A percentile compares a stretch with the other conserved stretches of the same genome.
Evolutionary conservation across 2,797 vertebrate genomes (phyloP).

Genomic region (Ptychobarbus kaznakovi): DNA sequence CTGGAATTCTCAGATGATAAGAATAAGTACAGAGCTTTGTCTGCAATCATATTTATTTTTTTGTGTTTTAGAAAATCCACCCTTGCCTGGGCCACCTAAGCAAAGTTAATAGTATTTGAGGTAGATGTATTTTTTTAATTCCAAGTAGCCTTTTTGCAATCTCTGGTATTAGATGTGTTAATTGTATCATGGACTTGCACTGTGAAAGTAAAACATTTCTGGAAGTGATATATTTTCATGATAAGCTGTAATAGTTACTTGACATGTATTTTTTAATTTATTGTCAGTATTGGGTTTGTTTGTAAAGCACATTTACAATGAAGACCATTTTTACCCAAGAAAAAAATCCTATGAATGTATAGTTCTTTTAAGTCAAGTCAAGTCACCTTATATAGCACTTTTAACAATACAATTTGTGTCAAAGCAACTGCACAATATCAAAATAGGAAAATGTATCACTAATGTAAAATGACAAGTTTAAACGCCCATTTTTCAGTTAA

Average conservation of each 20-base stretch:
- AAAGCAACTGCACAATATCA: too few species aligned
- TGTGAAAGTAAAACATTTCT: background rate
- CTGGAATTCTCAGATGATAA: slow-evolving; percentile 60
- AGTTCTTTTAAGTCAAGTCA: background rate
- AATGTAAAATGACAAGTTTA: too few species aligned
- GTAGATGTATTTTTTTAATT: background rate
- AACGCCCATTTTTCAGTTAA: too few species aligned
- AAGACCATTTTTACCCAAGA: background rate
- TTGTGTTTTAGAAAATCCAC: background rate
- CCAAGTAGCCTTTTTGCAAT: background rate
- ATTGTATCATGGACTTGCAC: background rate
- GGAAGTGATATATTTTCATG: background rate
- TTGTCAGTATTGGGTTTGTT: background rate
- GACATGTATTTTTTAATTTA: background rate
- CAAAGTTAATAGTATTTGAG: background rate
- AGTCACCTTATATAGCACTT: too few species aligned
- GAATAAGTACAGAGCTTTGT: slow-evolving; percentile 27
- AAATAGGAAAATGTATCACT: too few species aligned
- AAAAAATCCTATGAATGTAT: background rate
- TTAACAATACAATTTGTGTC: too few species aligned
- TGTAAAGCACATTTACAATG: background rate
- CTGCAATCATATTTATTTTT: background rate
- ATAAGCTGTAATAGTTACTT: background rate
- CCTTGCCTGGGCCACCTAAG: background rate
- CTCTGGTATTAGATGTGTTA: background rate